Base-by-base conservation (phyloP, 2,797 vertebrate species). In the Scarus forsteni region DNA sequence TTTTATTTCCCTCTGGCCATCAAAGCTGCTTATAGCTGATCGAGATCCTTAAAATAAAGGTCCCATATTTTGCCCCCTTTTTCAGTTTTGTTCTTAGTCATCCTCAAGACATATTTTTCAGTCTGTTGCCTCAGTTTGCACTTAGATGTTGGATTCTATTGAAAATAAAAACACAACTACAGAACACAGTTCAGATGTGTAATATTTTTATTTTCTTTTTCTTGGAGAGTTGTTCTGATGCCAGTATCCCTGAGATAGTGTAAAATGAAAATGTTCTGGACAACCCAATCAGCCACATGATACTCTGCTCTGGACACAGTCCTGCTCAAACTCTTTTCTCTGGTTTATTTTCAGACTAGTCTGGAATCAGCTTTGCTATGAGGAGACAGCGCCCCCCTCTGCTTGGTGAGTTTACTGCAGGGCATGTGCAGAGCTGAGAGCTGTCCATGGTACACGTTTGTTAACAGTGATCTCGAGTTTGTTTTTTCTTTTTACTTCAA, bases 201-300 rank as follows among this genome's bases (percentile, higher is more conserved):
- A 52, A 77, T 81, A 14, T 84, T 89, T 89, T 91, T 77, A 78
- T 86, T 93, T 86, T 7, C 60, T 75, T 88, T 79, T 70, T 67
- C 85, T 91, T 77, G 87, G 89, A 89, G 93, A 90, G 76, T 87
- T 88, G 75, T 90, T 94, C 85, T 94, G 92, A 94, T 92, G 91
- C 91, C 92, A 93, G 91, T 92, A 94, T 95, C 93, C 94, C 94
- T 95, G 93, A 95, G 93, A 94, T 92, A 92, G 83, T 88, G 89
- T 89, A 83, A 88, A 85, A 92, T 84, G 72, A 73, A 84, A 81
- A 85, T 87, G 75, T 72, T 66, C 56, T 85, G 79, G 76, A 84
- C 85, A 81, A 84, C 69, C 75, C 81, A 82, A 60, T 84, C 81
- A 70, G 66, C 72, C 70, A 81, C 75, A 81, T 82, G 54, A 73